Evolutionary conservation across 2,888 invertebrate genomes (phyloP).

Genomic region (Phyllotreta striolata): DNA sequence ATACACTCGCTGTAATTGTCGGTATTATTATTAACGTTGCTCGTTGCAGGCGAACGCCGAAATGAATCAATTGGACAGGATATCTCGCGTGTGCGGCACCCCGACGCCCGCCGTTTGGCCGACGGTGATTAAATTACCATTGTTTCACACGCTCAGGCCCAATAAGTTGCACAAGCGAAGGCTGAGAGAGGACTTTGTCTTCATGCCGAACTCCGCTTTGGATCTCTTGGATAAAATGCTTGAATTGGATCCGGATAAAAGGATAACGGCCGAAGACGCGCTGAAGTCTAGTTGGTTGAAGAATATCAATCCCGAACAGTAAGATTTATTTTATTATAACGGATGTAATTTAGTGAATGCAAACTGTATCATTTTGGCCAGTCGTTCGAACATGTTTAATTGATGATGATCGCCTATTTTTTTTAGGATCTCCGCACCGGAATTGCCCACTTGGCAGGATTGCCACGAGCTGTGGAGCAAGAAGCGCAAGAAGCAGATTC

Average conservation of each 20-base stretch:
- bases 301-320: conserved; percentile 90
- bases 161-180: conserved; percentile 89
- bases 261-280: conserved; percentile 95
- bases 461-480: conserved; percentile 99
- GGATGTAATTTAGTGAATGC: too few species aligned
- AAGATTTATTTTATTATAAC: too few species aligned
- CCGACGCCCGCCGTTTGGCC: conserved; percentile 98
- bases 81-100: conserved; percentile 93
- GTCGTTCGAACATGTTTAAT: conserved; percentile 8
- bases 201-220: conserved; percentile 87
- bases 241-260: conserved; percentile 90
- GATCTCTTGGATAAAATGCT: conserved; percentile 95
- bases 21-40: conserved; percentile 21
- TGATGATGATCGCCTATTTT: conserved; percentile 35
- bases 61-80: conserved; percentile 92
- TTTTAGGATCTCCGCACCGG: conserved; percentile 80
- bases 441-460: conserved; percentile 95
- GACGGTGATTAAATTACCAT: conserved; percentile 89
- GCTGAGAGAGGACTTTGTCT: conserved; percentile 91
- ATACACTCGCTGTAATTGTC: not conserved
- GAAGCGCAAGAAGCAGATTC: conserved; percentile 84
- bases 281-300: conserved; percentile 92
- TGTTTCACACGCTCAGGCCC: conserved; percentile 90
- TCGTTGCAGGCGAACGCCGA: conserved; percentile 83
- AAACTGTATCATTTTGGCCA: too few species aligned